phyloP scores from a whole-genome alignment of 2,888 invertebrate genomes.

The Mantis religiosa region DNA sequence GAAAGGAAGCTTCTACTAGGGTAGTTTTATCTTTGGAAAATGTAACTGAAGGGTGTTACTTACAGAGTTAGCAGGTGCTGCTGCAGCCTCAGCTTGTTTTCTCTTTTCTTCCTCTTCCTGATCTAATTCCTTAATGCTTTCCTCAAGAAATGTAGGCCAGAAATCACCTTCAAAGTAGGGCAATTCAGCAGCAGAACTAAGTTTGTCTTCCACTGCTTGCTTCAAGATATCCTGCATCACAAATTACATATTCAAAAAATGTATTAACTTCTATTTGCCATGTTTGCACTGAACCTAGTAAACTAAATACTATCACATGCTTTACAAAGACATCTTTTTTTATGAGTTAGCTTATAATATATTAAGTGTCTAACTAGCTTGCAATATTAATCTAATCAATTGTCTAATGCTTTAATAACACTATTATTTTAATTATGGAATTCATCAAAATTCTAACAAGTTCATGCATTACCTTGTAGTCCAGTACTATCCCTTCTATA shows the following conservation, averaged over 20 bases:
- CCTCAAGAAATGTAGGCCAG: slow-evolving; percentile 99
- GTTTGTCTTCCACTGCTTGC: slow-evolving; percentile 97
- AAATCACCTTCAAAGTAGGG: slow-evolving; percentile 99
- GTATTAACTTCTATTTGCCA: too few relatives aligned
- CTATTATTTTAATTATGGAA: neutral
- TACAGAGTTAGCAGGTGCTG: slow-evolving; percentile 67
- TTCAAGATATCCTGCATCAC: slow-evolving; percentile 76
- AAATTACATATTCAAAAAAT: neutral
- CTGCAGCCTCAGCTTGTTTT: slow-evolving; percentile 89
- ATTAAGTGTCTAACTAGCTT: too few relatives aligned
- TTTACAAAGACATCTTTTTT: too few relatives aligned
- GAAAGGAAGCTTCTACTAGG: too few relatives aligned
- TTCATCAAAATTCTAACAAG: slow-evolving; percentile 52
- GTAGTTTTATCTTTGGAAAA: too few relatives aligned
- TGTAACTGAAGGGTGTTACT: slow-evolving; percentile 33
- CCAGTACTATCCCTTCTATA: slow-evolving; percentile 94
- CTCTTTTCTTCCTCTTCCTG: slow-evolving; percentile 97
- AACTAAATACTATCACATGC: too few relatives aligned
- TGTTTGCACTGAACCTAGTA: too few relatives aligned
- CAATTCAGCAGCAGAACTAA: slow-evolving; percentile 87
- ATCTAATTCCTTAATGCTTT: slow-evolving; percentile 97
- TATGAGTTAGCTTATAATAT: too few relatives aligned
- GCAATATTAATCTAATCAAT: too few relatives aligned
- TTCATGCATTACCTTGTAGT: slow-evolving; percentile 72
- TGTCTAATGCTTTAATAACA: neutral